phyloP scores from a whole-genome alignment of 2,113 vertebrate species.

The Serinus canaria region DNA sequence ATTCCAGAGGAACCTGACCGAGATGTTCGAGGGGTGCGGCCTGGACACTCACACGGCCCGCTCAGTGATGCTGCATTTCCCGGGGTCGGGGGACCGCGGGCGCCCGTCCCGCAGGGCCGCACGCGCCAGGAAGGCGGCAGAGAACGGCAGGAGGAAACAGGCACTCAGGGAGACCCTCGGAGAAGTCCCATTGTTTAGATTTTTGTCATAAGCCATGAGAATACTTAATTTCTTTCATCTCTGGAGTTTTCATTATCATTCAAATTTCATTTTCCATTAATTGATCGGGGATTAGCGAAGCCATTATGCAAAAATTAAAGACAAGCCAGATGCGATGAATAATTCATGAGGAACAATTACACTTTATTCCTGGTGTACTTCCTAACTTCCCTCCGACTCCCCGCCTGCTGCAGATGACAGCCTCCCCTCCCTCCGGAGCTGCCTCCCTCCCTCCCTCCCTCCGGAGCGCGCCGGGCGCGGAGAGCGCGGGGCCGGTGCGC shows the following conservation, averaged over 20 bases:
- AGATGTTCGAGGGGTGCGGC: fast-evolving
- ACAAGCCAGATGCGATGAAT: constrained; percentile 76
- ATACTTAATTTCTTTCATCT: constrained; percentile 77
- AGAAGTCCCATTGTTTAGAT: constrained; percentile 72
- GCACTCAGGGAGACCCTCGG: not conserved
- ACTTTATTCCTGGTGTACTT: constrained; percentile 61
- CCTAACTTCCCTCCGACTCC: constrained; percentile 69
- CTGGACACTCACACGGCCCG: not conserved
- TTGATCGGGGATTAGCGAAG: constrained; percentile 82
- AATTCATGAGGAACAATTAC: constrained; percentile 77
- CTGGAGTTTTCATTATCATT: constrained; percentile 81
- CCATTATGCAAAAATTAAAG: constrained; percentile 76
- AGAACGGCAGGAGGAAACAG: not conserved
- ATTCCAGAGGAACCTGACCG: fast-evolving
- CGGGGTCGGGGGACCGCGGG: not conserved
- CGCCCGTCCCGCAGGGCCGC: not conserved
- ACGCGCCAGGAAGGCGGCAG: not conserved
- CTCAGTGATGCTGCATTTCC: not conserved
- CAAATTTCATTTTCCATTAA: constrained; percentile 83
- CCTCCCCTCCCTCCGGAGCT: not conserved
- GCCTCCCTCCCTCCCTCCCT: not conserved
- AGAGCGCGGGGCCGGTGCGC: no score
- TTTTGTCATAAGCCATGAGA: constrained; percentile 69
- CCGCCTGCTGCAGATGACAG: constrained; percentile 13
- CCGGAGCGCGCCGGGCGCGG: not conserved